Base-by-base conservation (phyloP, 2,888 invertebrate genomes). In the Tetragonula carbonaria region DNA sequence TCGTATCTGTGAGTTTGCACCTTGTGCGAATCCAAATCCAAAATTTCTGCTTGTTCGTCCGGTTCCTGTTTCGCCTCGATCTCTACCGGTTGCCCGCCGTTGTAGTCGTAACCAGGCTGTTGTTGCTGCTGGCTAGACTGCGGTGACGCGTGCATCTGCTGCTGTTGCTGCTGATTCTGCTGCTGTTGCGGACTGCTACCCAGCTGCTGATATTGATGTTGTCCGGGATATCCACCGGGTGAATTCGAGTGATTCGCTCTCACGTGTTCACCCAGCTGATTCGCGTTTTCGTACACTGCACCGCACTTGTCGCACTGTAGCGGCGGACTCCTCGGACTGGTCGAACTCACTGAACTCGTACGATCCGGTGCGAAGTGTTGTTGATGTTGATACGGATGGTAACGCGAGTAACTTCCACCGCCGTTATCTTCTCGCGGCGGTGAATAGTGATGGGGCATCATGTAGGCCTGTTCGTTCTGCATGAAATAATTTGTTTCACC, bases 21-120 rank as follows among this genome's bases (percentile, higher is more conserved):
- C 95, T 98, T 98, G 93, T 98, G 98, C 1, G 98, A 98, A 93
- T 98, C 98, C 84, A 98, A 95, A 93, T 98, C 98, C 78, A 98
- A 95, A 87, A 98, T 97, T 92, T 98, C 98, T 21, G 97, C 97
- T 71, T 97, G 97, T 82, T 97, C 96, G 91, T 97, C 97, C 73
- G 96, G 96, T 91, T 97, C 97, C 91, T 96, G 96, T 91, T 96
- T 97, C 50, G 89, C 90, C 86, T 96, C 96, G 4, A 94, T 80
- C 83, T 94, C 95, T 68, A 96, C 75, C 5, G 86, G 28, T 55
- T 88, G 89, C 0, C 89, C 90, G 2, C 89, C 83, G 21, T 90
- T 92, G 67, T 93, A 93, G n/a, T 93, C 92, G 73, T 92, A 93
- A 23, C 86, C 84, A 14, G 87, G 95, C 62, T 95, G 92, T 63